phyloP scores from a whole-genome alignment of 2,113 vertebrate genomes.

The Halcyon malimbica region DNA sequence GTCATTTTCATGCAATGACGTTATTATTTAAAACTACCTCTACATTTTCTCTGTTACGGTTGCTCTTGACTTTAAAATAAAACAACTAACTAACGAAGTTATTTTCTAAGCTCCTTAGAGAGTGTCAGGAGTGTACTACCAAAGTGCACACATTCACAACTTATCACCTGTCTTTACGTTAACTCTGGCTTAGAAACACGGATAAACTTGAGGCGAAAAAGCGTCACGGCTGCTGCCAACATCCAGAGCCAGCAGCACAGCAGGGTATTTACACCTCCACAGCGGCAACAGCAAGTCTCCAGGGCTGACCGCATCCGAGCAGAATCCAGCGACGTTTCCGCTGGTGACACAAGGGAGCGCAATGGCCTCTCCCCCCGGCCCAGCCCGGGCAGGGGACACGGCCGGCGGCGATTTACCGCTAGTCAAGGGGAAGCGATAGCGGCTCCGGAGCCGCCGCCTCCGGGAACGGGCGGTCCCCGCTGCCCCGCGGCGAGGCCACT shows the following conservation, averaged over 20 bases:
- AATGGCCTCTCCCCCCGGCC: neutral
- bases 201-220: accelerated
- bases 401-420: neutral
- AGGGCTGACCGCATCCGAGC: accelerated
- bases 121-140: no score
- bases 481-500: neutral
- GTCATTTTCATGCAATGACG: neutral
- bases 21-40: neutral
- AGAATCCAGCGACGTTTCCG: accelerated
- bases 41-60: neutral
- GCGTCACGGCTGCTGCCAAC: accelerated
- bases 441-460: neutral
- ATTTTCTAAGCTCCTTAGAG: neutral
- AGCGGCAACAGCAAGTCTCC: neutral
- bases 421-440: no score
- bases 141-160: accelerated
- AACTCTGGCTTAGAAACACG: accelerated
- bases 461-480: neutral
- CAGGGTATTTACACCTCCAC: accelerated
- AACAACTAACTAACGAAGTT: neutral
- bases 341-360: accelerated
- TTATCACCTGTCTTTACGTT: neutral
- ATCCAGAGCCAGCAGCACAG: accelerated
- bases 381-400: neutral
- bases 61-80: neutral